A percentile compares a stretch with the other conserved stretches of the same genome.
Conservation (phyloP, 2,888 invertebrate genomes). For the Allacma fusca region DNA sequence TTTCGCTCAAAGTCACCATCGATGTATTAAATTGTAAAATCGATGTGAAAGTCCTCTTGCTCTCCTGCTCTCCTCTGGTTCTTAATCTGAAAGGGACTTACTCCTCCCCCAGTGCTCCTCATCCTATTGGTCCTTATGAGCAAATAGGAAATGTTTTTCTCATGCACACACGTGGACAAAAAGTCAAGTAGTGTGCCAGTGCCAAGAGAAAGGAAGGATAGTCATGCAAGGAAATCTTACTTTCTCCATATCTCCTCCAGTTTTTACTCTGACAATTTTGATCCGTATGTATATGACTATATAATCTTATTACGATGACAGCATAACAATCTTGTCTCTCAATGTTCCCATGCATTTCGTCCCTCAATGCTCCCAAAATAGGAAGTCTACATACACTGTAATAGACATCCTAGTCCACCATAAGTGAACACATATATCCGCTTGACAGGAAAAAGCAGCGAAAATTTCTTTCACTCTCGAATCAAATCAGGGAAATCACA, state of each 20-base stretch:
- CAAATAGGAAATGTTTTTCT: slow-evolving; percentile 9
- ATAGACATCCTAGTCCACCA: no score
- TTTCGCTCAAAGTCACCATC: slow-evolving; percentile 34
- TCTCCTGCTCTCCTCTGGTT: neutral
- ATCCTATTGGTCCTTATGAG: neutral
- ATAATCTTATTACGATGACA: neutral
- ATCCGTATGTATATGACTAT: neutral
- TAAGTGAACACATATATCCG: no score
- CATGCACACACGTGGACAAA: neutral
- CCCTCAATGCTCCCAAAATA: no score
- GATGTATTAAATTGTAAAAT: slow-evolving; percentile 51
- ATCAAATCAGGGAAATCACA: neutral
- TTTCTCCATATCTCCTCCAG: no score
- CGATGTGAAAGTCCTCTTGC: slow-evolving; percentile 35
- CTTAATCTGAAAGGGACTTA: neutral
- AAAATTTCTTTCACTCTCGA: neutral
- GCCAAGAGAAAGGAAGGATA: neutral
- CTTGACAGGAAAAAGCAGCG: neutral
- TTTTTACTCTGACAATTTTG: no score
- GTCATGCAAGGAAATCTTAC: no score
- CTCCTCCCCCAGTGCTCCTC: neutral
- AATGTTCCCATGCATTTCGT: no score
- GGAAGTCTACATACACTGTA: no score
- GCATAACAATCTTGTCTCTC: neutral
- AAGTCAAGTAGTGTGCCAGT: neutral